These are phyloP conservation scores for Pogonocichla stellata DNA, from an alignment of 2,113 vertebrate species.

Conservation along the genomic window DNA sequence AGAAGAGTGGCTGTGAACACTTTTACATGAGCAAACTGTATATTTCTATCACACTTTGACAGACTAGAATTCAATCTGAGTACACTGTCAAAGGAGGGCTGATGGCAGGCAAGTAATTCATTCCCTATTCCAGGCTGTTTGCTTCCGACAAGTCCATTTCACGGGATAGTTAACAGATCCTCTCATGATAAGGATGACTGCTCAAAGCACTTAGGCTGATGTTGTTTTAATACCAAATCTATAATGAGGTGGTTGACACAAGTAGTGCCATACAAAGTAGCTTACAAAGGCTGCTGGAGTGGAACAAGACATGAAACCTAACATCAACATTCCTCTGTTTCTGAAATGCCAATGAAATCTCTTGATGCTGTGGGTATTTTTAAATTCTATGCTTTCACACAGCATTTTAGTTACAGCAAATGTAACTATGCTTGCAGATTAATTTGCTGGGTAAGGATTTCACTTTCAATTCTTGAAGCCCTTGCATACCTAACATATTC, in stretches of 20 bases:
- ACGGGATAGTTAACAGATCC: constrained; percentile 31
- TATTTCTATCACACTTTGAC: not conserved
- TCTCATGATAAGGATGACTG: constrained; percentile 40
- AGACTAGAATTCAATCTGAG: constrained; percentile 6
- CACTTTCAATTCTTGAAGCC: not conserved
- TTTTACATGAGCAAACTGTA: not conserved
- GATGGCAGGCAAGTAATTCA: constrained; percentile 34
- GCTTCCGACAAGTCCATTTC: constrained; percentile 56
- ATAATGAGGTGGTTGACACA: constrained; percentile 8
- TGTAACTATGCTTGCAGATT: not conserved
- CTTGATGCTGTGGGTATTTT: not conserved
- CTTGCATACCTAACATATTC: not conserved
- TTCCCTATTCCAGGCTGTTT: constrained; percentile 38
- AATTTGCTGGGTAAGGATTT: not conserved
- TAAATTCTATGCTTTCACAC: not conserved
- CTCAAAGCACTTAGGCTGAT: constrained; percentile 45
- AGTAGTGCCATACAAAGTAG: not conserved
- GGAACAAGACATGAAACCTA: constrained; percentile 30
- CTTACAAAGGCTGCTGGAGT: constrained; percentile 29
- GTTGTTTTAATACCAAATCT: constrained; percentile 42
- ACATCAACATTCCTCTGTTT: not conserved
- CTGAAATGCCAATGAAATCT: not conserved
- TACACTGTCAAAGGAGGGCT: not conserved
- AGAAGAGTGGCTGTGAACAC: not conserved
- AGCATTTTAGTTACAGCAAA: not conserved